Conservation (phyloP, 2,797 vertebrate species). For the Alexandromys oeconomus region DNA sequence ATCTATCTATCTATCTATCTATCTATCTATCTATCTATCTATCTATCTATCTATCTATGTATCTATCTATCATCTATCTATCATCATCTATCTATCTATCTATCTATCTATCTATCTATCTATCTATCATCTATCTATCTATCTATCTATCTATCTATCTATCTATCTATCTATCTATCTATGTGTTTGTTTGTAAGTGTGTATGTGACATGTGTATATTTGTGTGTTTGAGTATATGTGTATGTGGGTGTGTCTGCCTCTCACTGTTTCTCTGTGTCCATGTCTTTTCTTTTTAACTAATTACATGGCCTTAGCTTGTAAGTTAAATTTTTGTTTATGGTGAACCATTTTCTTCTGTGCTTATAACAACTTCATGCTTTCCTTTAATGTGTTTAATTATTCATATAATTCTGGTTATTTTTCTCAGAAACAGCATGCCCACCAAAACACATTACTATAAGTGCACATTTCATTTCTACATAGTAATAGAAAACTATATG, state of each 20-base stretch:
- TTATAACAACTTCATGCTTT: neutral
- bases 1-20: too few species aligned
- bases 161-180: too few species aligned
- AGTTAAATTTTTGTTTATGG: conserved; percentile 4
- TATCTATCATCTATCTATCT: too few species aligned
- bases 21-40: neutral
- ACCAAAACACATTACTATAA: neutral
- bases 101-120: neutral
- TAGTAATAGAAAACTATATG: neutral
- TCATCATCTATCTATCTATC: too few species aligned
- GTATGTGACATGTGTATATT: neutral
- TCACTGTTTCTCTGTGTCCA: neutral
- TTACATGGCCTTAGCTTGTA: neutral
- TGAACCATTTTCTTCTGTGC: neutral
- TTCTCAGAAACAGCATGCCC: neutral
- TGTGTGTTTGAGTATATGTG: neutral
- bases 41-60: neutral
- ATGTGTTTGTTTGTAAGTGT: neutral
- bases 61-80: too few species aligned
- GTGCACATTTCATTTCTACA: neutral
- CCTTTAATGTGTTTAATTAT: neutral
- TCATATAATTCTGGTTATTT: neutral
- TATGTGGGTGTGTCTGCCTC: too few species aligned
- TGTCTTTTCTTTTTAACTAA: neutral
- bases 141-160: neutral